A percentile compares a stretch with the other conserved stretches of the same genome.
These are phyloP conservation scores for Diabrotica virgifera DNA, from an alignment of 1,140 invertebrate species.

Conservation along the genomic window DNA sequence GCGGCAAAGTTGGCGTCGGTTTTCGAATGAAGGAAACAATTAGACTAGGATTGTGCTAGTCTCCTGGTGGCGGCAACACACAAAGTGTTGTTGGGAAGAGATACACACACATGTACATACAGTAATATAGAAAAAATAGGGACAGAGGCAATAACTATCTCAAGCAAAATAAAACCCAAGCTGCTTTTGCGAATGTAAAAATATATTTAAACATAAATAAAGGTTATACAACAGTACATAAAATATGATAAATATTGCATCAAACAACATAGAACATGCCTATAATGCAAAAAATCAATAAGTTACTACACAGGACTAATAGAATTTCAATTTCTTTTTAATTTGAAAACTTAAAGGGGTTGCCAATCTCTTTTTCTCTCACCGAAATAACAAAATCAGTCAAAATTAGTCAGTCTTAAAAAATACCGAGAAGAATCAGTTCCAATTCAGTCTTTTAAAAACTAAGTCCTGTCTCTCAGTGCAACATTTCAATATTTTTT, in stretches of 20 bases:
- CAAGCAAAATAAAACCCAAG: slow-evolving; percentile 50
- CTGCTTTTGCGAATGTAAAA: slow-evolving; percentile 49
- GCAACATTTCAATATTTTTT: slow-evolving; percentile 31
- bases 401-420: slow-evolving; percentile 44
- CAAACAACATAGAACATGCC: slow-evolving; percentile 48
- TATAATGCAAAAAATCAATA: slow-evolving; percentile 45
- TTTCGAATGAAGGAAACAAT: slow-evolving; percentile 15
- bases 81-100: slow-evolving; percentile 33
- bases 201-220: slow-evolving; percentile 52
- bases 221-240: slow-evolving; percentile 49
- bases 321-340: slow-evolving; percentile 25
- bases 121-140: slow-evolving; percentile 9
- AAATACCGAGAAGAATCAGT: slow-evolving; percentile 40
- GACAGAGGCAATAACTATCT: slow-evolving; percentile 32
- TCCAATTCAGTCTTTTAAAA: slow-evolving; percentile 45
- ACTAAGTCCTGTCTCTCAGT: slow-evolving; percentile 46
- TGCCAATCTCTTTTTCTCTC: slow-evolving; percentile 37
- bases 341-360: slow-evolving; percentile 32
- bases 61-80: slow-evolving; percentile 44
- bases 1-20: slow-evolving; percentile 32
- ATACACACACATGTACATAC: slow-evolving; percentile 29
- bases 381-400: slow-evolving; percentile 39
- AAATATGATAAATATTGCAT: slow-evolving; percentile 50
- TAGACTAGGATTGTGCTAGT: slow-evolving; percentile 4
- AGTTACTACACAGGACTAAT: slow-evolving; percentile 44